phyloP scores from a whole-genome alignment of 2,888 invertebrate species.

The Pammene aurita region DNA sequence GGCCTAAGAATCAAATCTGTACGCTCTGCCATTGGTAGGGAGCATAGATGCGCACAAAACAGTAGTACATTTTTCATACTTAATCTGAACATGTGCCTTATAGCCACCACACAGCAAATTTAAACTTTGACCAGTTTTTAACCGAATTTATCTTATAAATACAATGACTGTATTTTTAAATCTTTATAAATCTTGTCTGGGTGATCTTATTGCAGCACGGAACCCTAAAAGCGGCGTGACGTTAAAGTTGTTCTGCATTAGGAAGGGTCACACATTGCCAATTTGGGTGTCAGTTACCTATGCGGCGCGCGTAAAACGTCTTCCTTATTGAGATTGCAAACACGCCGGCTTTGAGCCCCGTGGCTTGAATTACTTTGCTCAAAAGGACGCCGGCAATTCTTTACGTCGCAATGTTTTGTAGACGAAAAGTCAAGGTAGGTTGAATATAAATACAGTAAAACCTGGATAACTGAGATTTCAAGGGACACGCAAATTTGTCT shows the following conservation, averaged over 20 bases:
- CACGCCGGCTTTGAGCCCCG: constrained; percentile 10
- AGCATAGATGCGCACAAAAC: too few relatives aligned
- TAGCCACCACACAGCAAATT: too few relatives aligned
- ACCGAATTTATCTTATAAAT: too few relatives aligned
- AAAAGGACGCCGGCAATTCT: background rate
- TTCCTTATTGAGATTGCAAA: constrained; percentile 13
- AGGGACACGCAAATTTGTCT: too few relatives aligned
- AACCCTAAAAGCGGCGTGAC: constrained; percentile 16
- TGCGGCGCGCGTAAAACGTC: constrained; percentile 25
- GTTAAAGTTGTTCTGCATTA: constrained; percentile 29
- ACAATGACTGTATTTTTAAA: background rate
- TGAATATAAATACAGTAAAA: too few relatives aligned
- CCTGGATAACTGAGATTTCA: too few relatives aligned
- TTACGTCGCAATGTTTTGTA: background rate
- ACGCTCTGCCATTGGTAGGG: too few relatives aligned
- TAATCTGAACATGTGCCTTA: too few relatives aligned
- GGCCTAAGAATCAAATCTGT: too few relatives aligned
- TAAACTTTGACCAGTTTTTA: too few relatives aligned
- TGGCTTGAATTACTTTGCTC: constrained; percentile 8
- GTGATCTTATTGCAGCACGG: background rate
- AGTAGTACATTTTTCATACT: too few relatives aligned
- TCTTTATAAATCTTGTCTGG: background rate
- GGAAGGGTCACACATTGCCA: constrained; percentile 47
- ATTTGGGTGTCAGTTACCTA: constrained; percentile 26
- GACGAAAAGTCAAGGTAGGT: background rate